These are phyloP conservation scores for Xenopus petersii DNA, from an alignment of 2,797 vertebrate genomes.

Conservation along the genomic window DNA sequence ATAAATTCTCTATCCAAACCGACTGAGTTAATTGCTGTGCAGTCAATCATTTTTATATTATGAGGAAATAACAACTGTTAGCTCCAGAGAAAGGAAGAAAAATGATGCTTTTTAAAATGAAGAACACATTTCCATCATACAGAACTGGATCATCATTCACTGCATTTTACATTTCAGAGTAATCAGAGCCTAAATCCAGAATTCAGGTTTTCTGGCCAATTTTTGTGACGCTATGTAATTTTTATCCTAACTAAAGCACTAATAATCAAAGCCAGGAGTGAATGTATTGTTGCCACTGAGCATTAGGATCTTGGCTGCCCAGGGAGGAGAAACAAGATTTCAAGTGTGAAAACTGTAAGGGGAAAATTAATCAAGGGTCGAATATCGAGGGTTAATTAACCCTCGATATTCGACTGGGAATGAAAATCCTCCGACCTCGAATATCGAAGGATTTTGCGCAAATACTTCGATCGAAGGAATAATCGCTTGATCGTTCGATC, in stretches of 20 bases:
- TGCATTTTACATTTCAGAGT: constrained; percentile 47
- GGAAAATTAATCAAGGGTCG: too few relatives aligned
- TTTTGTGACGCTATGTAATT: constrained; percentile 1
- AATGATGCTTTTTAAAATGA: constrained; percentile 47
- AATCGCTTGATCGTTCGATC: too few relatives aligned
- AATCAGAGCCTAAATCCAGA: constrained; percentile 36
- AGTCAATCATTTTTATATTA: constrained; percentile 41
- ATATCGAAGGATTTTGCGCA: too few relatives aligned
- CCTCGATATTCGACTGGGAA: too few relatives aligned
- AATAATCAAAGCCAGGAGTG: constrained; percentile 1
- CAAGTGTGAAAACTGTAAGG: too few relatives aligned
- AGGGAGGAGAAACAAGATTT: too few relatives aligned
- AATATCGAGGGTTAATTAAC: too few relatives aligned
- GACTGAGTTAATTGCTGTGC: constrained; percentile 18
- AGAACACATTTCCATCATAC: constrained; percentile 48
- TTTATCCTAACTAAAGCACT: neutral
- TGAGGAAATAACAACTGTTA: constrained; percentile 43
- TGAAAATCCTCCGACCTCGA: too few relatives aligned
- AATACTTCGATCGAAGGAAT: too few relatives aligned
- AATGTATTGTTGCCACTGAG: too few relatives aligned
- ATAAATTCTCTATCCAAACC: constrained; percentile 4
- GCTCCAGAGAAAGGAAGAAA: constrained; percentile 30
- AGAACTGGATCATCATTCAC: constrained; percentile 20
- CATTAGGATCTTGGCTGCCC: too few relatives aligned
- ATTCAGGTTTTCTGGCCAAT: constrained; percentile 14